Conservation (phyloP, 2,113 vertebrate genomes). For the Saccopteryx bilineata region DNA sequence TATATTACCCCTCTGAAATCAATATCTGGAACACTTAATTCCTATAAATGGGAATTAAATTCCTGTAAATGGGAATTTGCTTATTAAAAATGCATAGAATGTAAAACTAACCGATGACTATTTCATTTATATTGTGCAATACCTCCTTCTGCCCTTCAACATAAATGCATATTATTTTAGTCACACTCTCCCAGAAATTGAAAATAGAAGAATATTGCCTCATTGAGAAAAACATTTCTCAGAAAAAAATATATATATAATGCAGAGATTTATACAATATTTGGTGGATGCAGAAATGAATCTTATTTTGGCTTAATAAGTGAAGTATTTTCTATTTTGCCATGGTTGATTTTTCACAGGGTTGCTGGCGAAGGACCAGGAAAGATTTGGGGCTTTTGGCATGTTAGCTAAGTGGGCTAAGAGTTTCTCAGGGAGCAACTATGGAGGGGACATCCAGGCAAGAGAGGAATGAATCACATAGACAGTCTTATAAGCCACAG, state of each 20-base stretch:
- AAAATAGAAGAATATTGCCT: slow-evolving; percentile 70
- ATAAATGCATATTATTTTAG: slow-evolving; percentile 69
- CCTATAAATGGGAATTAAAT: slow-evolving; percentile 67
- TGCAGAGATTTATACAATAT: slow-evolving; percentile 31
- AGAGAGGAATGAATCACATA: neutral
- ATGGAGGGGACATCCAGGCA: neutral
- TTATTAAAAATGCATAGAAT: slow-evolving; percentile 76
- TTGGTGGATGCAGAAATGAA: neutral
- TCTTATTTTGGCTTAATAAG: neutral
- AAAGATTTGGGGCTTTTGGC: neutral
- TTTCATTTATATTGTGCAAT: slow-evolving; percentile 71
- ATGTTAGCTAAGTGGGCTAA: neutral
- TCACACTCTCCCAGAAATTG: slow-evolving; percentile 56
- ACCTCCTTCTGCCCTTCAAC: slow-evolving; percentile 50
- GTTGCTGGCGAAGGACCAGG: neutral
- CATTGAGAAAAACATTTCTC: slow-evolving; percentile 66
- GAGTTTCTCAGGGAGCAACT: neutral
- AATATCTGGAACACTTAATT: slow-evolving; percentile 79
- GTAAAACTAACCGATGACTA: slow-evolving; percentile 75
- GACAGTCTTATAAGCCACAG: neutral
- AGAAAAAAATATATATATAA: slow-evolving; percentile 32
- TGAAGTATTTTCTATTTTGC: slow-evolving; percentile 13
- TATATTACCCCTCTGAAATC: slow-evolving; percentile 70
- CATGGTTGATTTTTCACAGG: neutral
- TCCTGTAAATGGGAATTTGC: slow-evolving; percentile 74